Percentiles rank a stretch among this genome's conserved stretches.
These are phyloP conservation scores for Lasioglossum vierecki DNA, from an alignment of 2,888 invertebrate genomes.

Conservation along the genomic window DNA sequence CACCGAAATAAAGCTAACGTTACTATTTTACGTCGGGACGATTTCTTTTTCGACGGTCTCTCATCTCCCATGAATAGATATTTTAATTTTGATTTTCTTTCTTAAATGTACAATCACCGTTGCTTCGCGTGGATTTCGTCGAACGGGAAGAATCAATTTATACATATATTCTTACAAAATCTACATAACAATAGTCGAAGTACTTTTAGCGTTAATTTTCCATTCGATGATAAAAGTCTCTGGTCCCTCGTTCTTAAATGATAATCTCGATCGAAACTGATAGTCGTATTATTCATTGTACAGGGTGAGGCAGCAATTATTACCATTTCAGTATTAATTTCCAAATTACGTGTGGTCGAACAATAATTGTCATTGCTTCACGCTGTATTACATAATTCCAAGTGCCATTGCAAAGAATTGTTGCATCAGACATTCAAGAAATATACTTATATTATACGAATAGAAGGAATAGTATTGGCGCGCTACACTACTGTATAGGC, in stretches of 20 bases:
- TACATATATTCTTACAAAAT: slow-evolving; percentile 67
- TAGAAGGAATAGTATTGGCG: slow-evolving; percentile 31
- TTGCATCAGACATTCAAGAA: slow-evolving; percentile 15
- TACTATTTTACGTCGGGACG: slow-evolving; percentile 80
- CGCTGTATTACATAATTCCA: slow-evolving; percentile 16
- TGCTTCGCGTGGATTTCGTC: slow-evolving; percentile 26
- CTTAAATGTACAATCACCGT: slow-evolving; percentile 34
- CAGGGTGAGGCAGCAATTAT: slow-evolving; percentile 16
- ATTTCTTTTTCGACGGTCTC: slow-evolving; percentile 22
- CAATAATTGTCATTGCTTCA: slow-evolving; percentile 8
- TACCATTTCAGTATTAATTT: not conserved
- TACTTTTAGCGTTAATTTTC: slow-evolving; percentile 36
- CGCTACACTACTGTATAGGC: slow-evolving; percentile 47
- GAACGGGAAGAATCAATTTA: slow-evolving; percentile 39
- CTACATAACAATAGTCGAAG: slow-evolving; percentile 57
- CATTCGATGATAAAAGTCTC: slow-evolving; percentile 31
- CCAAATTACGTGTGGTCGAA: not conserved
- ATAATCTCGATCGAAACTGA: slow-evolving; percentile 14
- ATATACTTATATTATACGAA: slow-evolving; percentile 26
- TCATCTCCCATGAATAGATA: slow-evolving; percentile 34
- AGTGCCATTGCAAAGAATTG: slow-evolving; percentile 24
- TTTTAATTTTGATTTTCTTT: slow-evolving; percentile 45
- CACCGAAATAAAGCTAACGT: slow-evolving; percentile 83
- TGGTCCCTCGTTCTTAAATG: slow-evolving; percentile 50
- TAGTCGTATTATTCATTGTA: slow-evolving; percentile 48